Evolutionary conservation across 2,888 invertebrate genomes (phyloP).

Genomic region (Biston betularia): DNA sequence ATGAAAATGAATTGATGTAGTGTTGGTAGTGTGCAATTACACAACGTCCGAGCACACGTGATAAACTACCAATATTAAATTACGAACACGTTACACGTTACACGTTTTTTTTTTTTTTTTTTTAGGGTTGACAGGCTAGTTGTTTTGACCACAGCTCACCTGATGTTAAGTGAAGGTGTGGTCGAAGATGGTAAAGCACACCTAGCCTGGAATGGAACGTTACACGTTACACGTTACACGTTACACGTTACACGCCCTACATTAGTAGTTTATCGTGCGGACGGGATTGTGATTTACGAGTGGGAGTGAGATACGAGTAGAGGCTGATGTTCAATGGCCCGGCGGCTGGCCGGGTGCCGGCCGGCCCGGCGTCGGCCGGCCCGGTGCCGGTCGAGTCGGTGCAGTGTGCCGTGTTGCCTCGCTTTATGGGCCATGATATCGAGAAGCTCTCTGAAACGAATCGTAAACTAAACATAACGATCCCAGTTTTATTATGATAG

Average conservation of each 20-base stretch:
- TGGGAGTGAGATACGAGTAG: not conserved
- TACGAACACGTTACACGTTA: too few relatives aligned
- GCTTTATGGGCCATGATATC: conserved; percentile 8
- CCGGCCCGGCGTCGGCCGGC: not conserved
- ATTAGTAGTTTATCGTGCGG: not conserved
- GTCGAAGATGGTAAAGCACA: too few relatives aligned
- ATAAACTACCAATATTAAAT: not conserved
- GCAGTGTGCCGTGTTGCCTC: not conserved
- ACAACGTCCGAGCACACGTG: not conserved
- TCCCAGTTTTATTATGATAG: conserved; percentile 26
- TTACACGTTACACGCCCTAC: too few relatives aligned
- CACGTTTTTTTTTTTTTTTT: too few relatives aligned
- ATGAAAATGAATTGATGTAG: too few relatives aligned
- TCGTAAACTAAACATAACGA: conserved; percentile 19
- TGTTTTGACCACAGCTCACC: too few relatives aligned
- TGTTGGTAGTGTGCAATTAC: too few relatives aligned
- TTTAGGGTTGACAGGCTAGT: too few relatives aligned
- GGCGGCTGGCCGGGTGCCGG: not conserved
- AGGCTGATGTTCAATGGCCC: not conserved
- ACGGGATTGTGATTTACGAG: not conserved
- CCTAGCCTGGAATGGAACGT: too few relatives aligned
- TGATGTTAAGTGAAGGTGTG: too few relatives aligned
- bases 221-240: too few relatives aligned
- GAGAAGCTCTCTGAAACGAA: conserved; percentile 7
- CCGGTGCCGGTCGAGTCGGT: not conserved